A percentile compares a stretch with the other conserved stretches of the same genome.
Conservation (phyloP, 1,140 invertebrate species). For the Bombus sylvicola region DNA sequence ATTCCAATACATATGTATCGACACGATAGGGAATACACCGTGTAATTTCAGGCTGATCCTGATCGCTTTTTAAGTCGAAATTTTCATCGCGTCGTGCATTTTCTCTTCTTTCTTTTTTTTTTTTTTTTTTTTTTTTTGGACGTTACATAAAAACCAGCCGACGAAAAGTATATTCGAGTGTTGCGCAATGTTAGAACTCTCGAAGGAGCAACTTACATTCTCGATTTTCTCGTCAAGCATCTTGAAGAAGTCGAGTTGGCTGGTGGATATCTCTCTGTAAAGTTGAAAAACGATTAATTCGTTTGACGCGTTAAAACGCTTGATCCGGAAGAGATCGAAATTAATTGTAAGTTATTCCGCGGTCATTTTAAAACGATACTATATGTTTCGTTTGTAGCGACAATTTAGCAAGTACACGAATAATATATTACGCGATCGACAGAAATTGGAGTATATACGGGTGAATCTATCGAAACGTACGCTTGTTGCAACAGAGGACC, state of each 20-base stretch:
- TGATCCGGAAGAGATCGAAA: background rate
- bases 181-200: too few species aligned
- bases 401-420: background rate
- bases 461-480: conserved; percentile 71
- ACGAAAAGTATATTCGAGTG: background rate
- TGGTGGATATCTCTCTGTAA: conserved; percentile 92
- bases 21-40: background rate
- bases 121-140: too few species aligned
- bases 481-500: conserved; percentile 83
- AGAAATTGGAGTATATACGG: background rate
- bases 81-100: background rate
- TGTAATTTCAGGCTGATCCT: conserved; percentile 31
- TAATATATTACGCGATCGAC: conserved; percentile 9
- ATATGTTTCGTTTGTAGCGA: background rate
- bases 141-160: background rate
- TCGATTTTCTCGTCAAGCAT: conserved; percentile 96
- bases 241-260: conserved; percentile 94
- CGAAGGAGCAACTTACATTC: conserved; percentile 85
- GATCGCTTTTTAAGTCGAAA: conserved; percentile 2
- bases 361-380: background rate
- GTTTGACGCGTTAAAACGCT: background rate
- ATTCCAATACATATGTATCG: conserved; percentile 31
- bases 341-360: background rate
- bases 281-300: conserved; percentile 18
- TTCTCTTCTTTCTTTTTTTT: too few species aligned